phyloP scores from a whole-genome alignment of 1,140 invertebrate species.

The Paraescarpia echinospica region DNA sequence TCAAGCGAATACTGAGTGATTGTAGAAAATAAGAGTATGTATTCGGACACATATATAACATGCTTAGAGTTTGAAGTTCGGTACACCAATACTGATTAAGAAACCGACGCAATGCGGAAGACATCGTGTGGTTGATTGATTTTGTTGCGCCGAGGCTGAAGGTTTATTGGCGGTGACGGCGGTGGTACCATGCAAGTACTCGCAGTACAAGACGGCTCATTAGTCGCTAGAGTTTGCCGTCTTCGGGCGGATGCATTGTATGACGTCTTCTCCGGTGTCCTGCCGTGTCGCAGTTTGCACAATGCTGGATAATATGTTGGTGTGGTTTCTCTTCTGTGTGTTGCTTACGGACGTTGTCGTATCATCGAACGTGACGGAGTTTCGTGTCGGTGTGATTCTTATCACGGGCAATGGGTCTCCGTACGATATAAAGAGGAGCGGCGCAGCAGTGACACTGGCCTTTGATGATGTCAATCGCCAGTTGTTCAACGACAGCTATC shows the following conservation, averaged over 20 bases:
- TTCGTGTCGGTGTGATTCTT: slow-evolving; percentile 37
- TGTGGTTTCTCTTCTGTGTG: not conserved
- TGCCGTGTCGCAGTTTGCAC: not conserved
- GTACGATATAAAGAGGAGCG: slow-evolving; percentile 37
- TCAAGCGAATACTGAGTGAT: not conserved
- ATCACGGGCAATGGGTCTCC: slow-evolving; percentile 32
- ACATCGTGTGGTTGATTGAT: not conserved
- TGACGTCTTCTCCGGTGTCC: not conserved
- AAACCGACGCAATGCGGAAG: not conserved
- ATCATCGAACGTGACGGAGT: slow-evolving; percentile 22
- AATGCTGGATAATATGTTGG: not conserved
- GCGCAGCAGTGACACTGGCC: slow-evolving; percentile 40
- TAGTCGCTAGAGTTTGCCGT: not conserved
- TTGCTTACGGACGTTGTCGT: not conserved
- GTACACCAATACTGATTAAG: not conserved
- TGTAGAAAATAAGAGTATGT: not conserved
- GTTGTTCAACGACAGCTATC: slow-evolving; percentile 36
- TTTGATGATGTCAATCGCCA: slow-evolving; percentile 39
- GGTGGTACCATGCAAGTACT: not conserved
- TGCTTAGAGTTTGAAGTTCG: not conserved
- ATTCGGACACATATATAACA: not conserved
- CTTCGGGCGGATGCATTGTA: not conserved
- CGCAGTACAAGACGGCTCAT: not conserved
- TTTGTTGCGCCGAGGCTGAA: not conserved
- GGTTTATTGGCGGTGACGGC: not conserved